Percentiles rank a stretch among this genome's conserved stretches.
Conservation (phyloP, 1,140 invertebrate species). For the Drosophila parabipectinata region DNA sequence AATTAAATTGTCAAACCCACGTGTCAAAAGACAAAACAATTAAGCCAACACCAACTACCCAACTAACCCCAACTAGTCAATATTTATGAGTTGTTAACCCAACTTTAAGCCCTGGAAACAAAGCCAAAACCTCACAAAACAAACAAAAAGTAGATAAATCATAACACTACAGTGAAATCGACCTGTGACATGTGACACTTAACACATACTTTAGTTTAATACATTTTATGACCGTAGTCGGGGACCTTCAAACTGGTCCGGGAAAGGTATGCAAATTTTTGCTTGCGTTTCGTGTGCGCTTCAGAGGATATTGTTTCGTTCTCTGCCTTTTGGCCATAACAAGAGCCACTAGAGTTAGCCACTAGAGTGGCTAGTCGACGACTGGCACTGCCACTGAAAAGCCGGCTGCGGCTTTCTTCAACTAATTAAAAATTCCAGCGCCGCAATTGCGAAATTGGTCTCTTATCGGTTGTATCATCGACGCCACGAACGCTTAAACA, state of each 20-base stretch:
- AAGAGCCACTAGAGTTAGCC: slow-evolving; percentile 17
- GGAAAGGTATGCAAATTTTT: slow-evolving; percentile 60
- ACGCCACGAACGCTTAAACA: slow-evolving; percentile 74
- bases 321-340: slow-evolving; percentile 27
- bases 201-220: slow-evolving; percentile 68
- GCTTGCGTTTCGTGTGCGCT: slow-evolving; percentile 44
- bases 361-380: neutral
- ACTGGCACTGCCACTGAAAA: neutral
- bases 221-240: slow-evolving; percentile 48
- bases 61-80: neutral
- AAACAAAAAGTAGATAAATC: slow-evolving; percentile 14
- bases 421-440: slow-evolving; percentile 82
- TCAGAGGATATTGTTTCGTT: slow-evolving; percentile 38
- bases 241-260: slow-evolving; percentile 16
- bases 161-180: slow-evolving; percentile 33
- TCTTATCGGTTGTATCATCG: slow-evolving; percentile 83
- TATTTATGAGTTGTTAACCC: slow-evolving; percentile 4
- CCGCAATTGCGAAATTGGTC: slow-evolving; percentile 82
- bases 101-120: neutral
- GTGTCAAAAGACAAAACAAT: too few relatives aligned
- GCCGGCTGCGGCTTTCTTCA: slow-evolving; percentile 49
- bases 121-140: neutral
- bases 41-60: neutral
- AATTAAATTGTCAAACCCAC: too few relatives aligned
- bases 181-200: slow-evolving; percentile 57